Evolutionary conservation across 2,797 vertebrate species (phyloP), one percentile per base, ranked within the genome.

Genomic region (Ctenopoma multispine): DNA sequence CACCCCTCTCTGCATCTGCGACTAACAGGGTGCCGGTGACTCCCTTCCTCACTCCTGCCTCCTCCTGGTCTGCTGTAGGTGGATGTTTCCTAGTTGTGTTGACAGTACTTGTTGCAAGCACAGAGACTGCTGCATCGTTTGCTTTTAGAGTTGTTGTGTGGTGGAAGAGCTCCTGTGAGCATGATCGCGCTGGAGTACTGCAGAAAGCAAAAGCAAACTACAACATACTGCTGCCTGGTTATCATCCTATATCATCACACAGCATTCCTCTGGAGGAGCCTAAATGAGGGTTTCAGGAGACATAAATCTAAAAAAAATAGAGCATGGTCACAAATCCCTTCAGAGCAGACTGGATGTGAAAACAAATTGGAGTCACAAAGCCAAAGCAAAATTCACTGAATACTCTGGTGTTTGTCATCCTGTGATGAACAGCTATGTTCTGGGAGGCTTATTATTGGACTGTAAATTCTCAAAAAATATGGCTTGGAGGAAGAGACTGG

Each of bases 171-270:
- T 93, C 93, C 73, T 91, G 86, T 0, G 92, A 93, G 85, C 86
- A 88, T 20, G 89, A 94, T 71, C 80, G 90, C 80, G 87, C 53
- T 2, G 89, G 79, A 73, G 87, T 89, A 67, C 93, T 94, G 93
- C 84, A 85, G 89, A 90, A 78, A 93, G 84, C 77, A 92, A 79
- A 31, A 92, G 82, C 75, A 91, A 76, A 85, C 87, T 91, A 65
- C 80, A 84, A 63, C 34, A 54, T 67, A 77, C 71, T 59, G 69
- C 77, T 53, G 75, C 76, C 72, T 72, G 69, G 41, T 85, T 80
- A 81, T 82, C 75, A 75, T 69, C 70, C 62, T 68, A 61, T 31
- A 79, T 59, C 79, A 90, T 75, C 63, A 80, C 55, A 77, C 77
- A 81, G 63, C 79, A 78, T 80, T 88, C 81, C 76, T 77, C 66